phyloP scores from a whole-genome alignment of 2,888 invertebrate genomes.

The Cantharis rustica region DNA sequence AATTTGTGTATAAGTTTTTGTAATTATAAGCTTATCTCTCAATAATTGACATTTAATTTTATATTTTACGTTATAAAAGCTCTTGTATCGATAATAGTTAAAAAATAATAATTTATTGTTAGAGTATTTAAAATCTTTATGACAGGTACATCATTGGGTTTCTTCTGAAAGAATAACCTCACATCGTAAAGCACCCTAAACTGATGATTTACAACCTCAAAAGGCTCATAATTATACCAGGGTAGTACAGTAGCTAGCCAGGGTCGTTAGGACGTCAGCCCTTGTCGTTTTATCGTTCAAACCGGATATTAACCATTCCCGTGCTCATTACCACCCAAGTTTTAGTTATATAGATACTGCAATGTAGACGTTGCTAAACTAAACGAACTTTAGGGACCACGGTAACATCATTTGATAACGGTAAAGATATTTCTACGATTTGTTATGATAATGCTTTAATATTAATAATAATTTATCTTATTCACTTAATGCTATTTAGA shows the following conservation, averaged over 20 bases:
- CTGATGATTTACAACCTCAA: slow-evolving; percentile 47
- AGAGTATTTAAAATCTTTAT: not conserved
- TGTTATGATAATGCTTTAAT: slow-evolving; percentile 8
- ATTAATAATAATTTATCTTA: not conserved
- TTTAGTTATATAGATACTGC: slow-evolving; percentile 35
- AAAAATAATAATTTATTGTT: not conserved
- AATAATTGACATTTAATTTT: too few species aligned
- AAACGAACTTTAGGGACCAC: slow-evolving; percentile 30
- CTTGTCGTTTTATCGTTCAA: slow-evolving; percentile 44
- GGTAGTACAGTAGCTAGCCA: slow-evolving; percentile 35
- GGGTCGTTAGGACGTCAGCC: slow-evolving; percentile 44
- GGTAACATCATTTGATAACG: slow-evolving; percentile 30
- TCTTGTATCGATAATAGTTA: not conserved
- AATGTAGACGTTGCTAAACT: slow-evolving; percentile 28
- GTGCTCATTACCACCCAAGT: slow-evolving; percentile 39
- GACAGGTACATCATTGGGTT: not conserved
- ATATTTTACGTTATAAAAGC: not conserved
- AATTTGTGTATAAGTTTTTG: too few species aligned
- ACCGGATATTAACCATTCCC: slow-evolving; percentile 50
- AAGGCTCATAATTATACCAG: slow-evolving; percentile 46
- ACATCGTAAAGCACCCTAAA: slow-evolving; percentile 42
- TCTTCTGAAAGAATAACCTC: slow-evolving; percentile 33
- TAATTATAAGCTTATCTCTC: too few species aligned
- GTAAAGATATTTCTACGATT: slow-evolving; percentile 17
- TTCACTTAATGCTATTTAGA: slow-evolving; percentile 2